phyloP scores from a whole-genome alignment of 1,140 invertebrate species.

The Saxidomus purpurata region DNA sequence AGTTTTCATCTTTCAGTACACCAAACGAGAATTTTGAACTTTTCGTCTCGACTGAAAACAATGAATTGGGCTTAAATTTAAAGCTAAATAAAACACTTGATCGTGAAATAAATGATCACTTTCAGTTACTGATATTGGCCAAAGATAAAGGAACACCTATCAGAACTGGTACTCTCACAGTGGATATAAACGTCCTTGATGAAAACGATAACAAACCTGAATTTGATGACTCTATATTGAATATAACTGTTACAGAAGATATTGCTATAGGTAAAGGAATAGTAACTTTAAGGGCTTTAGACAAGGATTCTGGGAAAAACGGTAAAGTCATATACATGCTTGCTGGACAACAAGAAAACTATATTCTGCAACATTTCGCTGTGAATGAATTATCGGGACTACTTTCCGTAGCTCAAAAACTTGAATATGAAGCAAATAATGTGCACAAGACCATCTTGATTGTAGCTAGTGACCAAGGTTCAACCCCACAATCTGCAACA shows the following conservation, averaged over 20 bases:
- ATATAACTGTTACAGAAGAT: constrained; percentile 93
- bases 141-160: constrained; percentile 95
- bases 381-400: constrained; percentile 44
- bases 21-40: constrained; percentile 50
- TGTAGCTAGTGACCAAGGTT: constrained; percentile 64
- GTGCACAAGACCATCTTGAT: constrained; percentile 56
- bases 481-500: constrained; percentile 37
- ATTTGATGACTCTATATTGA: constrained; percentile 92
- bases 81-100: constrained; percentile 89
- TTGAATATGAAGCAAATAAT: constrained; percentile 56
- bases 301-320: constrained; percentile 96
- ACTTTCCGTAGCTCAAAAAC: constrained; percentile 39
- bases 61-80: constrained; percentile 11
- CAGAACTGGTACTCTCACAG: constrained; percentile 91
- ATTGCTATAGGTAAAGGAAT: constrained; percentile 90
- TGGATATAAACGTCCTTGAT: constrained; percentile 73
- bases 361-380: constrained; percentile 45
- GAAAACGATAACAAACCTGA: constrained; percentile 84
- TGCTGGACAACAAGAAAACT: constrained; percentile 5
- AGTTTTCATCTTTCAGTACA: constrained; percentile 44
- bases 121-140: constrained; percentile 94
- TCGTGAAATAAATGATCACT: constrained; percentile 92
- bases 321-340: constrained; percentile 92
- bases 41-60: not conserved
- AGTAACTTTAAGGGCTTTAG: constrained; percentile 91